A percentile compares a stretch with the other conserved stretches of the same genome.
Evolutionary conservation across 2,797 vertebrate species (phyloP).

Genomic region (Crenuchus spilurus): DNA sequence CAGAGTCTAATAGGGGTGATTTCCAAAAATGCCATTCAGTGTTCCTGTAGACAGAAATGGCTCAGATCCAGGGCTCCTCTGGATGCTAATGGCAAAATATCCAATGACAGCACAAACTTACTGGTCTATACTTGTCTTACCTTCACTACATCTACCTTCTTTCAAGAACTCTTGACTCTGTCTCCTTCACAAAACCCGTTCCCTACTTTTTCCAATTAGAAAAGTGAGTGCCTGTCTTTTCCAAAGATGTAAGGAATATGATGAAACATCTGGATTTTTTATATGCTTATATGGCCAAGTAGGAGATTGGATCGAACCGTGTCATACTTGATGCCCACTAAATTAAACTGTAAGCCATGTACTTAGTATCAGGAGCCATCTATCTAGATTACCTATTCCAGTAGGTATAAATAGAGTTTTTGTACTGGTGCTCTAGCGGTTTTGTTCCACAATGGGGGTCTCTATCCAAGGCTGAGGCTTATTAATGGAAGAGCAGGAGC

Average conservation of each 20-base stretch:
- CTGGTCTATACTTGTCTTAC: not conserved
- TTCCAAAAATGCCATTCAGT: too few species aligned
- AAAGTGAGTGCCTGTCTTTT: not conserved
- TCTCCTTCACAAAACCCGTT: conserved; percentile 1
- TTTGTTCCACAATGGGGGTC: conserved; percentile 13
- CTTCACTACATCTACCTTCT: conserved; percentile 13
- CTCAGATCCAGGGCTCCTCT: not conserved
- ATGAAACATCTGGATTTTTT: not conserved
- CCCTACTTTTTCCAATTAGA: not conserved
- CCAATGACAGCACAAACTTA: not conserved
- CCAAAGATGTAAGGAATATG: conserved; percentile 2
- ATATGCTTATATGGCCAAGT: conserved; percentile 10
- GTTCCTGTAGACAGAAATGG: not conserved
- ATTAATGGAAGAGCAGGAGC: conserved; percentile 60
- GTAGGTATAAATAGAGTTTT: conserved; percentile 16
- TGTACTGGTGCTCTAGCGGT: conserved; percentile 1
- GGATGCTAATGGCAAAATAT: not conserved
- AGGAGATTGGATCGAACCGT: not conserved
- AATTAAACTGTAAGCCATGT: conserved; percentile 23
- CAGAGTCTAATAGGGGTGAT: too few species aligned
- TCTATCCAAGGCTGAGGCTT: conserved; percentile 48
- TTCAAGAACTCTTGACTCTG: conserved; percentile 9
- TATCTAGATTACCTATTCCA: not conserved
- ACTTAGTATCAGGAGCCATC: conserved; percentile 12
- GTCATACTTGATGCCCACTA: conserved; percentile 5